Evolutionary conservation across 2,113 vertebrate genomes (phyloP), one percentile per base, ranked within the genome.

Genomic region (Mastomys natalensis): DNA sequence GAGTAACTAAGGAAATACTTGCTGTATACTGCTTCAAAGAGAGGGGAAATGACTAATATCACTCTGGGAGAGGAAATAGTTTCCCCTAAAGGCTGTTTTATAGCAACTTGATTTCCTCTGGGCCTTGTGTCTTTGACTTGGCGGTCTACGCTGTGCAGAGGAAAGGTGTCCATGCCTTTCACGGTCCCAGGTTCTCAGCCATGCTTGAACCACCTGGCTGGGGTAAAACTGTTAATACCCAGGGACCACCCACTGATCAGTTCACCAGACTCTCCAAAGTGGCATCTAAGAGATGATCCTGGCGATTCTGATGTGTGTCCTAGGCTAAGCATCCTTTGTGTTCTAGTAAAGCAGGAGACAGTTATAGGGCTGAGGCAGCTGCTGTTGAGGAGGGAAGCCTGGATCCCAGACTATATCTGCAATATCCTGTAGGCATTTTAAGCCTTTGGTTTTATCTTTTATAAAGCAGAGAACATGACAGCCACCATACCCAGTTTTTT

Each of bases 1-100:
- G 90, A 93, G 84, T 88, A 81, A 92, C 86, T 78, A 96, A 94
- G 86, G 86, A 97, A 97, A 55, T 90, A 58, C 53, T 93, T 9
- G 48, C 16, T 70, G 37, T 73, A 51, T 51, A 66, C 87, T 76
- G 58, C 89, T 94, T 96, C 64, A 90, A 58, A 95, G 60, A 95
- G 62, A 74, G 70, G 21, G 89, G 86, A 92, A 88, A 55, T 55
- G 72, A 80, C 55, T 55, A 51, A 84, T 89, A 60, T 37, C 34
- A 68, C 62, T 64, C 92, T 70, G 93, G 84, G 45, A 89, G 51
- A 92, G 81, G 87, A 95, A 95, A 55, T 81, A 60, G 21, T 87
- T 96, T 93, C 66, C 43, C 62, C 58, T 55, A 60, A 16, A 91
- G 64, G 26, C 64, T 74, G 31, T 88, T 93, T 87, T 64, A 86